Evolutionary conservation across 2,888 invertebrate genomes (phyloP), one percentile per base, ranked within the genome.

Genomic region (Auanema sp.): DNA sequence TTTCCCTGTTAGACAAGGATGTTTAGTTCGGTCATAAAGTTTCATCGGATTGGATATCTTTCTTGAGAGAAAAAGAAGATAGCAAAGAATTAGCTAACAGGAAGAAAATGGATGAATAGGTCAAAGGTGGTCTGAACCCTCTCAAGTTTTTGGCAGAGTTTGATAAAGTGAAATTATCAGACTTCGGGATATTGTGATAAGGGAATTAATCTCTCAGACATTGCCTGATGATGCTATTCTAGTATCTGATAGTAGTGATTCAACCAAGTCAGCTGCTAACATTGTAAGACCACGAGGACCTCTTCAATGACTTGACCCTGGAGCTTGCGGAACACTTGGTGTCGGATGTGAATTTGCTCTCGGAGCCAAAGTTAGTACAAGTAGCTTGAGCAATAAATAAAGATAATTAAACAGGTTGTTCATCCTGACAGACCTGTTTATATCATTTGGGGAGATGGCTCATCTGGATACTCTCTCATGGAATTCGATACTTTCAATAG

Each of bases 261-360:
- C 89, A 82, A 88, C 88, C 5, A 88, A 86, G 2, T 87, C 87
- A 14, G 88, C 88, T 42, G 87, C 88, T 4, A 89, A 89, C 78
- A 87, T 88, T 59, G 83, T 89, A 2, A 84, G 87, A 85, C 79
- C 81, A 21, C 71, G 80, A 21, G 81, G 81, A 14, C 71, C 80
- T 24, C 76, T 80, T 11, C 80, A 80, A 56, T 81, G 80, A 79
- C 72, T 79, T 24, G 75, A 88, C 78, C 88, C 88, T 41, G 88
- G 88, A 47, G 87, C 88, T 14, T 88, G 88, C 80, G 88, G 88
- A 25, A 88, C 88, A 12, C 84, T 89, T 18, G 89, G 89, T 14
- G 88, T 88, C 40, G 89, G 88, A n/a, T 89, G 87, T 58, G 89
- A 89, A 1, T 89, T 89, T 84, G 89, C 89, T 25, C 81, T 89